Conservation (phyloP, 2,797 vertebrate genomes). For the Propithecus deckenii region DNA sequence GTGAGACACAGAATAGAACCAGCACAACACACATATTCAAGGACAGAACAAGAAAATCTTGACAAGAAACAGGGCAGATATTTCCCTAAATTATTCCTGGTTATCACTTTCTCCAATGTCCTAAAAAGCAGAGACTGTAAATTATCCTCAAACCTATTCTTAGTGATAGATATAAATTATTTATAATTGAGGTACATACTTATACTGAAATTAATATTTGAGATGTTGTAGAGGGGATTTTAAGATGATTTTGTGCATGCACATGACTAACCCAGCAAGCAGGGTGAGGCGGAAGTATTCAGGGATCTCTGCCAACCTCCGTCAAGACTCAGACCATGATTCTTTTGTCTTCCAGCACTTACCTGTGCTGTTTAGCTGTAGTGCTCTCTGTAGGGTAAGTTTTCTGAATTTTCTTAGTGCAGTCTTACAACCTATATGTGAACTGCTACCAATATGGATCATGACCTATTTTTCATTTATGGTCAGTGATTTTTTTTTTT, state of each 20-base stretch:
- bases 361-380: background rate
- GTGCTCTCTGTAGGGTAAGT: background rate
- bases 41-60: background rate
- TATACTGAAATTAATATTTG: slow-evolving; percentile 1
- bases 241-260: background rate
- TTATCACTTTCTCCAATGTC: background rate
- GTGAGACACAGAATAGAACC: background rate
- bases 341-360: background rate
- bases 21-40: background rate
- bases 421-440: background rate
- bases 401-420: background rate
- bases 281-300: background rate
- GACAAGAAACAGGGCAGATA: background rate
- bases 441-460: background rate
- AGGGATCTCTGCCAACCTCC: background rate
- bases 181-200: background rate
- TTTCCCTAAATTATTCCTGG: background rate
- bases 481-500: background rate
- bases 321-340: background rate
- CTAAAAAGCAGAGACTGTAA: background rate
- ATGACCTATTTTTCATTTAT: background rate
- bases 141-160: background rate
- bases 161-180: background rate
- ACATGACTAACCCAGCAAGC: background rate
- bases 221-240: background rate